Evolutionary conservation across 2,888 invertebrate genomes (phyloP), one percentile per base, ranked within the genome.

Genomic region (Eupeodes luniger): DNA sequence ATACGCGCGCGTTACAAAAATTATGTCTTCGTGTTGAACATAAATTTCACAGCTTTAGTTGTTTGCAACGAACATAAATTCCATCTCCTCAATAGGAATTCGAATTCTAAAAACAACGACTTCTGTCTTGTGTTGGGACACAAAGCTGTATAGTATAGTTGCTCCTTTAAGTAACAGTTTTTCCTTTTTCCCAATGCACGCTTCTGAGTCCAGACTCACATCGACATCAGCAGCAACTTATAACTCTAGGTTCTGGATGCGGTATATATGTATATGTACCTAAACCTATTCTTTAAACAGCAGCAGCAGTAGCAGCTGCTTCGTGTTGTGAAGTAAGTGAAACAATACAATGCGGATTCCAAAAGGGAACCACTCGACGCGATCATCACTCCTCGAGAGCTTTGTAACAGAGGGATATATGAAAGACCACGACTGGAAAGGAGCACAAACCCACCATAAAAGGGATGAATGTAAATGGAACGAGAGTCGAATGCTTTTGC

Each of bases 11-110:
- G 74, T 79, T 79, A 75, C 57, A 78, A 81, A 85, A 81, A 78
- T 85, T 74, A 88, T 88, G 88, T 81, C 88, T 81, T 81, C 78
- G 85, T 85, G 88, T 88, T 88, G 85, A 88, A 85, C 88, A 88
- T 88, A 88, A 88, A 88, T 88, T 85, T 85, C 88, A 81, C 85
- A 88, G 88, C 85, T 88, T 78, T 78, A 85, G 77, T 85, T 85
- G 85, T 85, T 85, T 61, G 14, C 81, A 85, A 16, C 85, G 78
- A 85, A 88, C 85, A 88, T 88, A 88, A 85, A 88, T 88, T 85
- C 85, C 85, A 84, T 77, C 80, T 84, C 72, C 87, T 77, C 87
- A 87, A 87, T 87, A 87, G 87, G 84, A 83, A 87, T 83, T 80
- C 87, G 83, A 80, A 87, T 87, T 84, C 87, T 55, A 67, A 44